Base-by-base conservation (phyloP, 1,140 invertebrate species). In the Metopolophium dirhodum region DNA sequence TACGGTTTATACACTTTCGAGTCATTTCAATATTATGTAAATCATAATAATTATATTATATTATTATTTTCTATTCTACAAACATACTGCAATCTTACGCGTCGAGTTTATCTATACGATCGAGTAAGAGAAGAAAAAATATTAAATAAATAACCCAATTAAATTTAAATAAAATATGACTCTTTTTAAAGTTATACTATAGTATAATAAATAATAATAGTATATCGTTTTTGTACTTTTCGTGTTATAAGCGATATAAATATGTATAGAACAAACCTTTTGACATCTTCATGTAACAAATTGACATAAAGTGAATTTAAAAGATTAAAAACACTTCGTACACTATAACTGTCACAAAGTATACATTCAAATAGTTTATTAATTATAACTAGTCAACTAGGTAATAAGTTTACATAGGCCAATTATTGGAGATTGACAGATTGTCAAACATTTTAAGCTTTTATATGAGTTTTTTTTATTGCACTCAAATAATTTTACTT, bases 1-100 rank as follows among this genome's bases (percentile, higher is more conserved):
- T 88, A 90, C 88, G 54, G 54, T 41, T 41, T 20, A 1, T 88
- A 35, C 7, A 41, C 23, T 61, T 41, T 90, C 49, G 20, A 61
- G 88, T 41, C 9, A 45, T 90, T 57, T 90, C 30, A 61, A 90
- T 90, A 90, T 90, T 90, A 90, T 90, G 88, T 61, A 90, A 90
- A 90, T 90, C 30, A 22, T 37, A 51, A 41, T 35, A 51, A 47
- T 47, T n/a, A 47, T 47, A 45, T 45, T 41, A 41, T 41, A 41
- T 14, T 11, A 86, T 47, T 18, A 26, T 47, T 6, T 26, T n/a
- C n/a, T 77, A 86, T 86, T 26, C 9, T 45, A 30, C 47, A 86
- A 41, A 18, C 14, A 54, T 54, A n/a, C 49, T 23, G 41, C 11
- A 86, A 47, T 86, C 45, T 26, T 86, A 86, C 85, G 85, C 85